A percentile compares a stretch with the other conserved stretches of the same genome.
These are phyloP conservation scores for Xiphophorus hellerii DNA, from an alignment of 2,113 vertebrate species.

Conservation along the genomic window DNA sequence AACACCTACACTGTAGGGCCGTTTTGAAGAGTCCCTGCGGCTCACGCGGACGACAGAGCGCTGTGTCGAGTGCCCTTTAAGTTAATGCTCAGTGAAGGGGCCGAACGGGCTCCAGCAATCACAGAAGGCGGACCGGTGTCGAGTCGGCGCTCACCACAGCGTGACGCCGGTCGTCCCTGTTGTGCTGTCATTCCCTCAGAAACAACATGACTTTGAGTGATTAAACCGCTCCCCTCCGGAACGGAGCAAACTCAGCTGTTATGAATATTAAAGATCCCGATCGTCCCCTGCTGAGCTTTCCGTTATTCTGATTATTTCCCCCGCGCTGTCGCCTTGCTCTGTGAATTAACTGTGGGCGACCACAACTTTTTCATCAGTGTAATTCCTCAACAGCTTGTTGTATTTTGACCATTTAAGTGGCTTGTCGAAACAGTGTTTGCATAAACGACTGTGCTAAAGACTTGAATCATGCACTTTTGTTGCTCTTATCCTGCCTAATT, in stretches of 20 bases:
- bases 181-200: constrained; percentile 65
- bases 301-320: neutral
- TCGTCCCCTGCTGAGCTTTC: constrained; percentile 55
- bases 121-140: constrained; percentile 37
- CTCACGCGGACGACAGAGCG: constrained; percentile 43
- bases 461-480: no score
- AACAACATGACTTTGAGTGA: constrained; percentile 72
- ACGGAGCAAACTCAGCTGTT: constrained; percentile 56
- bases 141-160: constrained; percentile 54
- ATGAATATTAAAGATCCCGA: constrained; percentile 75
- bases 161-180: constrained; percentile 53
- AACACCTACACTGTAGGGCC: constrained; percentile 40
- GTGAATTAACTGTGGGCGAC: constrained; percentile 33
- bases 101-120: constrained; percentile 63
- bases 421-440: constrained; percentile 18
- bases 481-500: no score
- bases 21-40: constrained; percentile 59
- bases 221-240: constrained; percentile 64
- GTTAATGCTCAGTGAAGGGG: constrained; percentile 59
- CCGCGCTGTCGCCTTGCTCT: constrained; percentile 29
- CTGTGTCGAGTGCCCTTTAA: constrained; percentile 67
- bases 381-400: constrained; percentile 15
- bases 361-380: neutral
- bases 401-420: neutral
- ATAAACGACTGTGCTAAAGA: neutral